These are phyloP conservation scores for Dynastes maya DNA, from an alignment of 2,888 invertebrate species.

Conservation along the genomic window DNA sequence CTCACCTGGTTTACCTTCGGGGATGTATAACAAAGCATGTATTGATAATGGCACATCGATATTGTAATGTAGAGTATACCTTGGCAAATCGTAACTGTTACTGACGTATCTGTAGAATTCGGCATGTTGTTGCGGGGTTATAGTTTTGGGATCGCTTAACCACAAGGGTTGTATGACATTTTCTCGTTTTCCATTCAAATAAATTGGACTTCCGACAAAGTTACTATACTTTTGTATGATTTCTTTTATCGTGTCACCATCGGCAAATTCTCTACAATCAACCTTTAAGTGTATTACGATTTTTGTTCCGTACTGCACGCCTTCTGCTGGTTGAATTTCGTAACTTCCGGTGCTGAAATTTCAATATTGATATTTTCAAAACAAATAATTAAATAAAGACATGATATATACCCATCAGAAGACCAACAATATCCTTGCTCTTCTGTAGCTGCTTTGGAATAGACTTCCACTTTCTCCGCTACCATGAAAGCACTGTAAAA, in stretches of 20 bases:
- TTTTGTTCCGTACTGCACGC: constrained; percentile 91
- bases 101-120: constrained; percentile 94
- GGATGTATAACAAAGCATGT: constrained; percentile 92
- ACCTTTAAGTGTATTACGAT: constrained; percentile 92
- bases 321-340: constrained; percentile 89
- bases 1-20: constrained; percentile 81
- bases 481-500: constrained; percentile 99
- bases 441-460: constrained; percentile 81
- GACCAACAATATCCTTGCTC: constrained; percentile 88
- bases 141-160: constrained; percentile 92
- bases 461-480: constrained; percentile 95
- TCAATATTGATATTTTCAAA: neutral
- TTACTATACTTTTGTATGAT: constrained; percentile 97
- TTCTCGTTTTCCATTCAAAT: constrained; percentile 89
- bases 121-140: constrained; percentile 88
- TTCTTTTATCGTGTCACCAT: constrained; percentile 87
- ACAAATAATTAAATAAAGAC: neutral
- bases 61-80: constrained; percentile 93
- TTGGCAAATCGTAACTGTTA: constrained; percentile 89
- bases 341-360: constrained; percentile 78
- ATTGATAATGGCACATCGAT: constrained; percentile 94
- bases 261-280: constrained; percentile 91
- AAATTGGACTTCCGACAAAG: constrained; percentile 95
- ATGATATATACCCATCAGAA: constrained; percentile 84
- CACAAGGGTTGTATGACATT: constrained; percentile 95